Evolutionary conservation across 2,888 invertebrate species (phyloP).

Genomic region (Arctia plantaginis): DNA sequence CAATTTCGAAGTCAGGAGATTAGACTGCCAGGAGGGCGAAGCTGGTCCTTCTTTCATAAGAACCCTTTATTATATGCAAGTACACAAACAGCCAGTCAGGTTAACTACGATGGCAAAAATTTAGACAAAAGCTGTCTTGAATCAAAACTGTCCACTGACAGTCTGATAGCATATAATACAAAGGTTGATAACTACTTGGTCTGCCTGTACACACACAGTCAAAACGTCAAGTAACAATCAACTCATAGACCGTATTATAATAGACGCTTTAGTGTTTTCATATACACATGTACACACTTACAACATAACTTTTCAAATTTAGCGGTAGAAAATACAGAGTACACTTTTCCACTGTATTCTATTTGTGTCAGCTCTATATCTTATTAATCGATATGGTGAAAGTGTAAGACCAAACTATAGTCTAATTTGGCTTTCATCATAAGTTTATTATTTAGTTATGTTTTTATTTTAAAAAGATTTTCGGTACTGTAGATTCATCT

Average conservation of each 20-base stretch:
- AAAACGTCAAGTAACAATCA: background rate
- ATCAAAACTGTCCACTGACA: background rate
- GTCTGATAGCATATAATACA: background rate
- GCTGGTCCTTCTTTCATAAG: background rate
- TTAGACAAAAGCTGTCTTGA: too few species aligned
- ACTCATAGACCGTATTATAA: constrained; percentile 9
- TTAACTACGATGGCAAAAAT: background rate
- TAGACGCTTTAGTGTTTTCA: background rate
- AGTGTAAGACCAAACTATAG: background rate
- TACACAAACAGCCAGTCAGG: background rate
- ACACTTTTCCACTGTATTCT: background rate
- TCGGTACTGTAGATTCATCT: background rate
- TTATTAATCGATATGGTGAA: constrained; percentile 1
- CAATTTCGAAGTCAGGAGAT: background rate
- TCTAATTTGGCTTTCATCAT: background rate
- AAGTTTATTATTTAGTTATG: background rate
- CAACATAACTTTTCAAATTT: constrained; percentile 17
- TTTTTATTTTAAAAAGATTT: background rate
- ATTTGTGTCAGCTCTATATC: background rate
- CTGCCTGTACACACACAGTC: background rate
- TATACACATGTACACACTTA: constrained; percentile 11
- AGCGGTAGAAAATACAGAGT: constrained; percentile 1
- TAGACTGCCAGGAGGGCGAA: background rate
- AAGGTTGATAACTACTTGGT: background rate
- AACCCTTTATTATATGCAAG: background rate